Base-by-base conservation (phyloP, 2,797 vertebrate species). In the Yasuhikotakia modesta region DNA sequence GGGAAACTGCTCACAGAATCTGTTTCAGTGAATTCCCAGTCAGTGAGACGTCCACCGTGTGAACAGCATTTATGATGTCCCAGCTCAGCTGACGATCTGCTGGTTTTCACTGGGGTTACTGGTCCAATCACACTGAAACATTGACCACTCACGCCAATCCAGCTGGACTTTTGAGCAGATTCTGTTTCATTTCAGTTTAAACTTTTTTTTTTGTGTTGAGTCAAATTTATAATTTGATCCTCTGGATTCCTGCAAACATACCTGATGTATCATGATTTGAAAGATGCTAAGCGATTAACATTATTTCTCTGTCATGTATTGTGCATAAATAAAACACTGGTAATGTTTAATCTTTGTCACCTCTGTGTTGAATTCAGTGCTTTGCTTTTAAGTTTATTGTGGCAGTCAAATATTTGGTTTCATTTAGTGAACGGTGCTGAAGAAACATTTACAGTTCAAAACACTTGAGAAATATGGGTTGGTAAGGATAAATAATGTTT, bases 321-420 rank as follows among this genome's bases (percentile, higher is more conserved):
- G 90, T 90, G 92, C 90, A 93, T 89, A 90, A 93, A 93, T 93
- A 93, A 93, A 93, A 91, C 91, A 92, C 90, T 92, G 91, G 90
- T 90, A 90, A 90, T 90, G 88, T 91, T 87, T 57, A 48, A 70
- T 53, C n/a, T 45, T 14, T 39, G 6, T 3, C 43, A 6, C 32
- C 30, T 53, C 12, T 10, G 27, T 27, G 10, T 70, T 46, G 16
- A 8, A 60, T 27, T 27, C 12, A 43, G 16, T 55, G 13, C 10
- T 17, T 48, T 65, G 48, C 5, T 45, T 39, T 35, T 35, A 4
- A 35, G 32, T 35, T 70, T 5, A 43, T 13, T 45, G 39, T 12
- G n/a, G 46, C 17, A 4, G 11, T 30, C 11, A n/a, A 22, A 22
- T 17, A 46, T 50, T 21, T 17, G 22, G 13, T 58, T 58, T 45